These are phyloP conservation scores for Catharus ustulatus DNA, from an alignment of 2,797 vertebrate species.

Conservation along the genomic window DNA sequence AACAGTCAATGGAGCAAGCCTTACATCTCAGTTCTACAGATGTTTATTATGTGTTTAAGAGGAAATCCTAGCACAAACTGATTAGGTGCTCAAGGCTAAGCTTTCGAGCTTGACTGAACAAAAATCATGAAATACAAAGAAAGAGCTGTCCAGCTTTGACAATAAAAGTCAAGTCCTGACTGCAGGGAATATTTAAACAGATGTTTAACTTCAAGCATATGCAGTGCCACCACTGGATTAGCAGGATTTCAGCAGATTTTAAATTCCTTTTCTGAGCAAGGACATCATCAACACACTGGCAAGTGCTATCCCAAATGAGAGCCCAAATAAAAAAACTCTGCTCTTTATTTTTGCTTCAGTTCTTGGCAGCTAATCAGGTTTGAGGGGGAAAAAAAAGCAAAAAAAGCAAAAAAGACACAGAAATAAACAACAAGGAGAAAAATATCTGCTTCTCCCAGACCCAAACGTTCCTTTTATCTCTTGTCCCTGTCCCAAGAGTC, in stretches of 20 bases:
- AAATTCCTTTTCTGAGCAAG: background rate
- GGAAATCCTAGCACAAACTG: background rate
- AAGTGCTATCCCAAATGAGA: background rate
- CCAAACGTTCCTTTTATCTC: slow-evolving; percentile 10
- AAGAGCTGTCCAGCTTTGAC: background rate
- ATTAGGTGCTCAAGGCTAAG: background rate
- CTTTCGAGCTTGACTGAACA: background rate
- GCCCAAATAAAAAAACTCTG: background rate
- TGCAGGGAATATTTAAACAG: background rate
- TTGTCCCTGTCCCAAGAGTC: background rate
- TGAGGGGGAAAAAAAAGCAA: background rate
- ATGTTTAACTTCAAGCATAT: background rate
- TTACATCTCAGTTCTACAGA: background rate
- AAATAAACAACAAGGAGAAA: background rate
- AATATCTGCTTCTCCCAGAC: background rate
- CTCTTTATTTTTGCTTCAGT: background rate
- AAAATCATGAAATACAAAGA: background rate
- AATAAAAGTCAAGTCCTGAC: background rate
- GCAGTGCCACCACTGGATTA: background rate
- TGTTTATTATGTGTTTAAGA: background rate
- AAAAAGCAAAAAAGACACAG: background rate
- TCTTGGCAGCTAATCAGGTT: background rate
- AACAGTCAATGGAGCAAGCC: background rate
- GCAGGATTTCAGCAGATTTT: background rate
- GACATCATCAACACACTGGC: background rate